Conservation (phyloP, 2,113 vertebrate species). For the Arothron firmamentum region DNA sequence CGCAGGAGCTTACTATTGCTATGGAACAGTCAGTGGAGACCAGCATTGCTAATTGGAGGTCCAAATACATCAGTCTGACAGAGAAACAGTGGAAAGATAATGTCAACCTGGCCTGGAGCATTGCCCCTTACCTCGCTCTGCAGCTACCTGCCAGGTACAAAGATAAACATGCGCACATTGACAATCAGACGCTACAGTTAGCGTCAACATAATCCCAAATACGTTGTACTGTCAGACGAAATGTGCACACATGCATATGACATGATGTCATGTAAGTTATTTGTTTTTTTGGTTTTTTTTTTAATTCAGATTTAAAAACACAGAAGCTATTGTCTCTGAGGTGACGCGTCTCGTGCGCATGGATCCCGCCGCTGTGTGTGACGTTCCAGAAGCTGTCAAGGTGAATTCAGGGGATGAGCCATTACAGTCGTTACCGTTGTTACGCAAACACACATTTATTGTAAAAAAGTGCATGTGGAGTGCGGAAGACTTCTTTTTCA, state of each 20-base stretch:
- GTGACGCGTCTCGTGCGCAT: constrained; percentile 92
- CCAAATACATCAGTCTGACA: constrained; percentile 90
- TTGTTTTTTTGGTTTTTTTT: neutral
- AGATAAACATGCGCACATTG: neutral
- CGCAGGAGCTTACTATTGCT: constrained; percentile 85
- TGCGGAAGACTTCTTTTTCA: no score
- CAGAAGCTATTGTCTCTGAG: constrained; percentile 90
- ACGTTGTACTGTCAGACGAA: no score
- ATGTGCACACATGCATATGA: no score
- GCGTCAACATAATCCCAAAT: no score
- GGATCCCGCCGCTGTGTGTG: constrained; percentile 91
- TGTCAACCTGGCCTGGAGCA: constrained; percentile 94
- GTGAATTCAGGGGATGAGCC: constrained; percentile 55
- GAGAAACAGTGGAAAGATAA: constrained; percentile 99
- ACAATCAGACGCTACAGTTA: no score
- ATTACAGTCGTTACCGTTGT: no score
- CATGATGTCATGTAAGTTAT: neutral
- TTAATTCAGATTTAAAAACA: constrained; percentile 88
- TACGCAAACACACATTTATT: no score
- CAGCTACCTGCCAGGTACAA: constrained; percentile 90
- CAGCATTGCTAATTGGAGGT: constrained; percentile 94
- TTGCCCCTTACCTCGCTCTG: constrained; percentile 90
- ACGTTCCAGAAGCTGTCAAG: constrained; percentile 94
- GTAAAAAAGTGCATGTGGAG: no score
- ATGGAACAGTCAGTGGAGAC: constrained; percentile 89